These are phyloP conservation scores for Thalassarche chlororhynchos DNA, from an alignment of 2,113 vertebrate species.

Conservation along the genomic window DNA sequence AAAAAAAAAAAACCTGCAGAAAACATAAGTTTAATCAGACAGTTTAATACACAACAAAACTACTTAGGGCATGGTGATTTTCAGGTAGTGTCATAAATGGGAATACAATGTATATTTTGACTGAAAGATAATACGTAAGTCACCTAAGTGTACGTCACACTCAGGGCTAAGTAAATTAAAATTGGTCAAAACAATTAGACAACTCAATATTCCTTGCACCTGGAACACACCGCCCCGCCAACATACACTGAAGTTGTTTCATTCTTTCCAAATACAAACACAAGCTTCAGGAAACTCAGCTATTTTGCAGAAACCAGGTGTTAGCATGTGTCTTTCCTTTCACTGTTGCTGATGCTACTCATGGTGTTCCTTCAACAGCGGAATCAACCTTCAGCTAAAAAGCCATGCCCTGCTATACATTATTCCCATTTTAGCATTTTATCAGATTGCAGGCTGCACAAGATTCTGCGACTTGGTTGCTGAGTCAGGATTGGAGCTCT, in stretches of 20 bases:
- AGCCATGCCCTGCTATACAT: neutral
- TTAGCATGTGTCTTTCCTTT: neutral
- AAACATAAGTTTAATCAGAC: neutral
- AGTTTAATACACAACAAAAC: neutral
- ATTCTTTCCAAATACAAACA: neutral
- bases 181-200: neutral
- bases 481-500: neutral
- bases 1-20: neutral
- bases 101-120: neutral
- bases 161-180: neutral
- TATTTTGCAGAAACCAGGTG: neutral
- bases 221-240: neutral
- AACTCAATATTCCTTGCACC: neutral
- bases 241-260: neutral
- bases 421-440: neutral
- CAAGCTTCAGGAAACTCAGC: neutral
- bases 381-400: neutral
- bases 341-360: neutral
- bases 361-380: neutral
- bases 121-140: neutral
- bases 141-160: neutral
- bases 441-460: neutral
- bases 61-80: neutral
- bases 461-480: neutral
- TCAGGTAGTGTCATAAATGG: neutral